phyloP scores from a whole-genome alignment of 2,888 invertebrate genomes.

The Dascillus cervinus region DNA sequence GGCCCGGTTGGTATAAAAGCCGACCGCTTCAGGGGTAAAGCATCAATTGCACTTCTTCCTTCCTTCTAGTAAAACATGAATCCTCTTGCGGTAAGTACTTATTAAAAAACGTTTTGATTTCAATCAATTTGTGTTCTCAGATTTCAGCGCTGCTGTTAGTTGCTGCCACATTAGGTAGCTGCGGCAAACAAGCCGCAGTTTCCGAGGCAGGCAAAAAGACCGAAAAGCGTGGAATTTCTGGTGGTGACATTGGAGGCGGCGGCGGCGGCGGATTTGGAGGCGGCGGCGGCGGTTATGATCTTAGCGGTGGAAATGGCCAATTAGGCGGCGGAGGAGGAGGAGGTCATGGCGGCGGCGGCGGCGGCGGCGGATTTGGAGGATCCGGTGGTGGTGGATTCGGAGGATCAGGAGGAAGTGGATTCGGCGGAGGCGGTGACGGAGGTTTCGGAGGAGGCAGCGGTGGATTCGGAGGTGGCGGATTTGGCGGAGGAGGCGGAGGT shows the following conservation, averaged over 20 bases:
- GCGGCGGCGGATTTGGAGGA: conserved; percentile 2
- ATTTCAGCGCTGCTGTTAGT: conserved; percentile 11
- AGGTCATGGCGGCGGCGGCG: conserved; percentile 9
- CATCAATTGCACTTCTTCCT: no score
- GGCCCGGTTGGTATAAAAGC: no score
- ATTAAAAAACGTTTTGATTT: neutral
- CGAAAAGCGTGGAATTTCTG: conserved; percentile 20
- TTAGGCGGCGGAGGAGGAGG: conserved; percentile 5
- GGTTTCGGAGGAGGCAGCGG: conserved; percentile 14
- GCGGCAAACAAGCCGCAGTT: conserved; percentile 7
- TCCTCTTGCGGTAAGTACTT: no score
- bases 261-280: conserved; percentile 13
- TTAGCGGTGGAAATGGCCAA: conserved; percentile 5
- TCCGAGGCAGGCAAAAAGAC: conserved; percentile 16
- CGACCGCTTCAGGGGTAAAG: no score
- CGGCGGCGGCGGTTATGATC: conserved; percentile 4
- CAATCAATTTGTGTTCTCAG: conserved; percentile 6
- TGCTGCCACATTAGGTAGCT: conserved; percentile 8
- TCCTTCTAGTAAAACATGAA: no score
- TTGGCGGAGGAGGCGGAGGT: conserved; percentile 6
- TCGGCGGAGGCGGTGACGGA: conserved; percentile 11
- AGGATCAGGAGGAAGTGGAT: conserved; percentile 4
- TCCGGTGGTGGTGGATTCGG: conserved; percentile 4
- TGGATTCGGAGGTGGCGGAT: conserved; percentile 11
- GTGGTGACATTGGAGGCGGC: conserved; percentile 18